Evolutionary conservation across 2,888 invertebrate species (phyloP).

Genomic region (Tolmerus cingulatus): DNA sequence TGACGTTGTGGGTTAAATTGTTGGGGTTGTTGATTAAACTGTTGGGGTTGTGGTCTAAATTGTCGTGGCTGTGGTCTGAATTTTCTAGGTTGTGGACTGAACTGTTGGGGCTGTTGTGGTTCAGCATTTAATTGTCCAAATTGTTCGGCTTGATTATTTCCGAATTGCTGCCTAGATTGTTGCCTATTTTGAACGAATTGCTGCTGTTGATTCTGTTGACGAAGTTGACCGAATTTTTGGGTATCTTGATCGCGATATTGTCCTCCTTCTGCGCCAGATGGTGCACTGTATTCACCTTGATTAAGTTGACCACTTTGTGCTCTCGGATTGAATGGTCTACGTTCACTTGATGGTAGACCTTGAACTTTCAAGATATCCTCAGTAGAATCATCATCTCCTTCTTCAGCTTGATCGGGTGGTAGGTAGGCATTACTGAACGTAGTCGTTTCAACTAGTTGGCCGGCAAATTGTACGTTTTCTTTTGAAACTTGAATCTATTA

Average conservation of each 20-base stretch:
- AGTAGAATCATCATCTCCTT: slow-evolving; percentile 15
- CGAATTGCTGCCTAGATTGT: background rate
- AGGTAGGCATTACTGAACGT: slow-evolving; percentile 53
- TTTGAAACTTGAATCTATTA: slow-evolving; percentile 53
- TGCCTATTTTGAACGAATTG: slow-evolving; percentile 18
- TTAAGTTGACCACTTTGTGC: slow-evolving; percentile 36
- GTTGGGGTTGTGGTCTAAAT: slow-evolving; percentile 21
- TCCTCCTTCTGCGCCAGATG: background rate
- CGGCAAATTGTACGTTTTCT: slow-evolving; percentile 57
- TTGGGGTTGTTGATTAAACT: background rate
- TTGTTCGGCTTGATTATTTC: background rate
- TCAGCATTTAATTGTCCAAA: slow-evolving; percentile 4
- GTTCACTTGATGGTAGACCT: slow-evolving; percentile 47
- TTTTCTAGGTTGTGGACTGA: slow-evolving; percentile 8
- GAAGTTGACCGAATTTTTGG: slow-evolving; percentile 21
- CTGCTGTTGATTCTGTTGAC: slow-evolving; percentile 41
- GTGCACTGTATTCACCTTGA: slow-evolving; percentile 8
- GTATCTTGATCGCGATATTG: background rate
- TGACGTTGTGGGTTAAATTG: slow-evolving; percentile 1
- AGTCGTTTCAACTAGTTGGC: slow-evolving; percentile 51
- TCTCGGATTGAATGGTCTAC: slow-evolving; percentile 24
- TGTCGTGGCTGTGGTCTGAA: background rate
- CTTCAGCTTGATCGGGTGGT: slow-evolving; percentile 50
- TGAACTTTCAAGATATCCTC: slow-evolving; percentile 49
- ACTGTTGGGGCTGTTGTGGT: slow-evolving; percentile 11